Percentiles rank a stretch among this genome's conserved stretches.
Conservation (phyloP, 2,888 invertebrate species). For the Tryphoninae sp. region DNA sequence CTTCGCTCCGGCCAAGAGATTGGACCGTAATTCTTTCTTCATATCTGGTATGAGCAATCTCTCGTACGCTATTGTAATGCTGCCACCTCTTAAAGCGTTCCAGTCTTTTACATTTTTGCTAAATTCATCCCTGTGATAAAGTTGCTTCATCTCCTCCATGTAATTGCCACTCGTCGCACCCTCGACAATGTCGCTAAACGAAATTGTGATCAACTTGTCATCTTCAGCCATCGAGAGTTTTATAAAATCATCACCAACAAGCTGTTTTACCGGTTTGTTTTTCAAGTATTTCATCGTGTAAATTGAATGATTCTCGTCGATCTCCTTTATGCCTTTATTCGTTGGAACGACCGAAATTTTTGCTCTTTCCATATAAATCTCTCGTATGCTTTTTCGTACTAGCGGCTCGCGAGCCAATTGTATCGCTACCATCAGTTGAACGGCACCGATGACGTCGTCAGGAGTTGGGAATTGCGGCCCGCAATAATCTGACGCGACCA, state of each 20-base stretch:
- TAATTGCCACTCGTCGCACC: constrained; percentile 82
- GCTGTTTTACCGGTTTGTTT: constrained; percentile 93
- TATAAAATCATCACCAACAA: constrained; percentile 93
- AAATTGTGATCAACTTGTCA: constrained; percentile 88
- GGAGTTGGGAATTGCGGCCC: constrained; percentile 80
- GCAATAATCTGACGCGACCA: constrained; percentile 89
- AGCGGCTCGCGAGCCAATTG: constrained; percentile 95
- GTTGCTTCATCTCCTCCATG: constrained; percentile 92
- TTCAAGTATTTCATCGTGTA: constrained; percentile 93
- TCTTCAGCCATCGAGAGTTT: constrained; percentile 90
- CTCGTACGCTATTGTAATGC: constrained; percentile 91
- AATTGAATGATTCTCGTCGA: constrained; percentile 95
- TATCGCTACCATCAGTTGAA: constrained; percentile 95
- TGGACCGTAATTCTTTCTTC: constrained; percentile 90
- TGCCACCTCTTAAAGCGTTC: constrained; percentile 93
- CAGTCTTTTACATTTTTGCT: constrained; percentile 95
- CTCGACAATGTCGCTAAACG: constrained; percentile 88
- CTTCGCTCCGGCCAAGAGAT: constrained; percentile 92
- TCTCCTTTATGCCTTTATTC: constrained; percentile 93
- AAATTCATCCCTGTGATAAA: constrained; percentile 94
- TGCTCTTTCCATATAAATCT: constrained; percentile 92
- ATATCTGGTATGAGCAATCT: constrained; percentile 90
- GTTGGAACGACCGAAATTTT: constrained; percentile 91
- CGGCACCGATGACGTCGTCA: constrained; percentile 93
- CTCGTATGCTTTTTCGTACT: constrained; percentile 91